A percentile compares a stretch with the other conserved stretches of the same genome.
Conservation (phyloP, 2,888 invertebrate genomes). For the Gryllus longicercus region DNA sequence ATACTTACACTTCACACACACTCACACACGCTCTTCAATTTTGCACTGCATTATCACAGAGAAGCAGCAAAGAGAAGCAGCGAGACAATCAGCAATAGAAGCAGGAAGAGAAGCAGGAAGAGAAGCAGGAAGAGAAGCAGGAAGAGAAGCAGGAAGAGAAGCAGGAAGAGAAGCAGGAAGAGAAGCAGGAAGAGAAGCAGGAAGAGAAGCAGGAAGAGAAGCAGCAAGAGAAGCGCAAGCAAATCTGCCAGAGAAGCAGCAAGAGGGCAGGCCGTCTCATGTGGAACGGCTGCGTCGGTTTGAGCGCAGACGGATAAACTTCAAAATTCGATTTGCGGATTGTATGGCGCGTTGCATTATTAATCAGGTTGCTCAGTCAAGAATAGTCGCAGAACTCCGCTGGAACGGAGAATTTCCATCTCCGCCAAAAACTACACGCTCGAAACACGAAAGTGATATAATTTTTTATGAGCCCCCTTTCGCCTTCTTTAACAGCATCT, state of each 20-base stretch:
- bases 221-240: background rate
- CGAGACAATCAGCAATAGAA: background rate
- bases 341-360: too few species aligned
- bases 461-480: background rate
- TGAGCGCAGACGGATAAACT: too few species aligned
- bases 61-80: background rate
- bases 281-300: too few species aligned
- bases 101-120: background rate
- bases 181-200: background rate
- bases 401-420: too few species aligned
- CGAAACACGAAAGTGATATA: background rate
- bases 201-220: background rate
- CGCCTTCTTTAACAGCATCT: background rate
- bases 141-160: background rate
- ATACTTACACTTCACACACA: too few species aligned
- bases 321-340: too few species aligned
- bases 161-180: background rate
- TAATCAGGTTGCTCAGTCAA: too few species aligned
- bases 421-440: too few species aligned
- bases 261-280: too few species aligned
- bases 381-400: too few species aligned
- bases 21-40: too few species aligned
- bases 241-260: too few species aligned
- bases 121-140: background rate
- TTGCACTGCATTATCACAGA: background rate